Percentiles rank a stretch among this genome's conserved stretches.
These are phyloP conservation scores for Semnornis frantzii DNA, from an alignment of 2,113 vertebrate genomes.

Conservation along the genomic window DNA sequence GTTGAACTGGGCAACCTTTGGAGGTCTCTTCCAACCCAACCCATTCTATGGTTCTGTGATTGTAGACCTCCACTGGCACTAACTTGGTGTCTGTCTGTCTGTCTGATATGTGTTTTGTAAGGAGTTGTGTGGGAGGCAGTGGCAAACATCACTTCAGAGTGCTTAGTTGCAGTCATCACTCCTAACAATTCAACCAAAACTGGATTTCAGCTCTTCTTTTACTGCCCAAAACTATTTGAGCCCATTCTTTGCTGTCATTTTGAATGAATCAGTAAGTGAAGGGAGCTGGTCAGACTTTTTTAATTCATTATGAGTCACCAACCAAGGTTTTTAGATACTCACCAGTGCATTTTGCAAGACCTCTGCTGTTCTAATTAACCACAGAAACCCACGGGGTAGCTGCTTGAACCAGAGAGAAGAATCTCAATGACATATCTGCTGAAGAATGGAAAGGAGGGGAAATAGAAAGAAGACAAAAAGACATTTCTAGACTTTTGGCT, in stretches of 20 bases:
- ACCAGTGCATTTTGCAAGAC: slow-evolving; percentile 47
- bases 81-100: neutral
- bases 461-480: neutral
- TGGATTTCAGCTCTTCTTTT: neutral
- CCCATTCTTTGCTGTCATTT: neutral
- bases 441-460: slow-evolving; percentile 20
- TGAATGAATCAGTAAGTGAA: slow-evolving; percentile 37
- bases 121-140: neutral
- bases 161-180: neutral
- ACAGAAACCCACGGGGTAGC: slow-evolving; percentile 23
- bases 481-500: slow-evolving; percentile 18
- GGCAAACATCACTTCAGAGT: neutral
- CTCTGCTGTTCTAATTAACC: slow-evolving; percentile 50
- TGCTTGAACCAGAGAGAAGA: neutral
- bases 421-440: slow-evolving; percentile 4
- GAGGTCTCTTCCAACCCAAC: no score
- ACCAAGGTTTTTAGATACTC: slow-evolving; percentile 9
- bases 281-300: slow-evolving; percentile 27
- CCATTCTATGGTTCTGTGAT: neutral
- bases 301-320: slow-evolving; percentile 28
- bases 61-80: neutral
- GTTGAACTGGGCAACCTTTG: no score
- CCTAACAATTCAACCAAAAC: slow-evolving; percentile 23
- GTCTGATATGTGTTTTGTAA: neutral
- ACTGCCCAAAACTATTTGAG: neutral